Percentiles rank a stretch among this genome's conserved stretches.
Conservation (phyloP, 1,140 invertebrate genomes). For the Ditylenchus dipsaci region DNA sequence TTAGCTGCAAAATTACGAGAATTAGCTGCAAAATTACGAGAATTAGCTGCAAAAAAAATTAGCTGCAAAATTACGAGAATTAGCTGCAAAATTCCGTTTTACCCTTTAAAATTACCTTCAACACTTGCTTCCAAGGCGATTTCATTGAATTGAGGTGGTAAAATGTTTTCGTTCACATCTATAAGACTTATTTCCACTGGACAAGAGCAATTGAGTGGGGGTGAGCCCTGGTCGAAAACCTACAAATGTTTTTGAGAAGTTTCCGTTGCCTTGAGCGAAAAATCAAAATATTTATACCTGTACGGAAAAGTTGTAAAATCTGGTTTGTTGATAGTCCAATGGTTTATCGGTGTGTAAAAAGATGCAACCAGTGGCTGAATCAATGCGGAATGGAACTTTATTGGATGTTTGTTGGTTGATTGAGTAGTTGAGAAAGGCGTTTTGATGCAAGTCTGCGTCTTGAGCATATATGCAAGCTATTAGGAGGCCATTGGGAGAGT, state of each 20-base stretch:
- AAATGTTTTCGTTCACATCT: conserved; percentile 85
- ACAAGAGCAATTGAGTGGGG: conserved; percentile 55
- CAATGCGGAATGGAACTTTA: conserved; percentile 83
- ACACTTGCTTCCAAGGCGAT: conserved; percentile 68
- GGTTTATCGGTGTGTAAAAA: conserved; percentile 38
- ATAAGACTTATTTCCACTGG: conserved; percentile 72
- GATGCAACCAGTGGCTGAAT: conserved; percentile 78
- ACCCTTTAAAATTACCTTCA: conserved; percentile 29
- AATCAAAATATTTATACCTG: conserved; percentile 7
- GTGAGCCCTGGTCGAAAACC: conserved; percentile 53
- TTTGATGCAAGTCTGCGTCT: conserved; percentile 84
- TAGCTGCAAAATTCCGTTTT: too few relatives aligned
- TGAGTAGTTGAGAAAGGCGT: conserved; percentile 78
- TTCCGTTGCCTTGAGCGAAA: background rate
- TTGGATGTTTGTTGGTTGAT: conserved; percentile 58
- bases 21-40: too few relatives aligned
- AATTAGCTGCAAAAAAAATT: too few relatives aligned
- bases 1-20: too few relatives aligned
- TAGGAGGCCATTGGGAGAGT: conserved; percentile 55
- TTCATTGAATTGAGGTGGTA: conserved; percentile 77
- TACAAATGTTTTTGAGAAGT: background rate
- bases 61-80: too few relatives aligned
- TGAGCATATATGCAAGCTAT: conserved; percentile 64
- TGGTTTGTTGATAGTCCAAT: conserved; percentile 48
- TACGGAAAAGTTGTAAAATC: conserved; percentile 49